phyloP scores from a whole-genome alignment of 2,888 invertebrate genomes.

The Argyresthia goedartella region DNA sequence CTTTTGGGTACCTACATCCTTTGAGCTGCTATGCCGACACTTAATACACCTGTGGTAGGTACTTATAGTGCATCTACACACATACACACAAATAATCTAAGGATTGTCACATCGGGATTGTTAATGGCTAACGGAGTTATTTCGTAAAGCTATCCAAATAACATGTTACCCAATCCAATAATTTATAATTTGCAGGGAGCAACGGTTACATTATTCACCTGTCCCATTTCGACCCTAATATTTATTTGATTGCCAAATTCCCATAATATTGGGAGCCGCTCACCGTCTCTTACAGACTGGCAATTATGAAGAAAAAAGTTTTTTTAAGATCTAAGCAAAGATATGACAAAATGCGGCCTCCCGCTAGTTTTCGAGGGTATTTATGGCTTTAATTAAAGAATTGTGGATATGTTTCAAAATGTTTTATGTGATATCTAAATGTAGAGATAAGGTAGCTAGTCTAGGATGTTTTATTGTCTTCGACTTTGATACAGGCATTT shows the following conservation, averaged over 20 bases:
- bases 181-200: conserved; percentile 2
- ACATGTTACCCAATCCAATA: neutral
- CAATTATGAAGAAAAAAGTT: conserved; percentile 18
- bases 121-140: too few species aligned
- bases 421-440: neutral
- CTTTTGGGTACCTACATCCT: too few species aligned
- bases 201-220: conserved; percentile 28
- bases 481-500: too few species aligned
- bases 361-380: neutral
- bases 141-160: neutral
- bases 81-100: too few species aligned
- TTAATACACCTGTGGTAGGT: too few species aligned
- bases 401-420: neutral
- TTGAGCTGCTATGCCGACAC: too few species aligned
- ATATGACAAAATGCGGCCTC: neutral
- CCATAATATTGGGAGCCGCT: conserved; percentile 17
- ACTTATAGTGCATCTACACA: too few species aligned
- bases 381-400: conserved; percentile 5
- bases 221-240: conserved; percentile 49
- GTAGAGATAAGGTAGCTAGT: too few species aligned
- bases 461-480: too few species aligned
- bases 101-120: too few species aligned
- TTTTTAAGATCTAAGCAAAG: neutral
- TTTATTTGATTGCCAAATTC: conserved; percentile 66
- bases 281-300: conserved; percentile 13